Percentiles rank a stretch among this genome's conserved stretches.
phyloP scores from a whole-genome alignment of 2,797 vertebrate genomes.

The Myioborus miniatus region DNA sequence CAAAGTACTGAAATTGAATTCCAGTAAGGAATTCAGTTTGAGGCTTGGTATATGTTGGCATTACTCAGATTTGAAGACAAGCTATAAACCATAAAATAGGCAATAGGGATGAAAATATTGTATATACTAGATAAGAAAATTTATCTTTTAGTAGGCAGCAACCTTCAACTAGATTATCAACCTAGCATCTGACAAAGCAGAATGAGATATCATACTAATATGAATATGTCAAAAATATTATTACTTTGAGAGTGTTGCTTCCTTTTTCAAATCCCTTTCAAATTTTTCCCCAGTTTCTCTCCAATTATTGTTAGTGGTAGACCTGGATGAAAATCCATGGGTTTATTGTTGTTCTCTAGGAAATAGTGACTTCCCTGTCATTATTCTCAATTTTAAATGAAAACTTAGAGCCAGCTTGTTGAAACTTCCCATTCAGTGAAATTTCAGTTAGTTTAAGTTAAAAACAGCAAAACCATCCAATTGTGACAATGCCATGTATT shows the following conservation, averaged over 20 bases:
- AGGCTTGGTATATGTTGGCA: neutral
- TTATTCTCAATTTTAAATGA: neutral
- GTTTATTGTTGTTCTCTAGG: neutral
- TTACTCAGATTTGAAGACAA: neutral
- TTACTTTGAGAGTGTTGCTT: neutral
- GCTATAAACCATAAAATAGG: neutral
- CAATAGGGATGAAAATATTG: neutral
- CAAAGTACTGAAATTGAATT: neutral
- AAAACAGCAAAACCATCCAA: neutral
- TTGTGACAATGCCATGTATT: neutral
- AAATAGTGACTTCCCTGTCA: neutral
- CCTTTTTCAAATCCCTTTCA: neutral
- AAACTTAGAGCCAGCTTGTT: neutral
- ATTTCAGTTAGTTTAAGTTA: neutral
- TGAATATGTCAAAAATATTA: neutral
- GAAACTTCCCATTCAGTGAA: neutral
- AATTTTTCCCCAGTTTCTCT: neutral
- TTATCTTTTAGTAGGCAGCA: neutral
- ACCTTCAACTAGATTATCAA: neutral
- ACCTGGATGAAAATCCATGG: neutral
- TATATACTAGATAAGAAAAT: slow-evolving; percentile 3
- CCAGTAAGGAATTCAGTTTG: neutral
- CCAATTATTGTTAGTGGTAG: neutral
- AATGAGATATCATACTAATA: neutral
- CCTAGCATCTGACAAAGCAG: neutral